Base-by-base conservation (phyloP, 2,888 invertebrate species). In the Dyspetes luteomarginatus region DNA sequence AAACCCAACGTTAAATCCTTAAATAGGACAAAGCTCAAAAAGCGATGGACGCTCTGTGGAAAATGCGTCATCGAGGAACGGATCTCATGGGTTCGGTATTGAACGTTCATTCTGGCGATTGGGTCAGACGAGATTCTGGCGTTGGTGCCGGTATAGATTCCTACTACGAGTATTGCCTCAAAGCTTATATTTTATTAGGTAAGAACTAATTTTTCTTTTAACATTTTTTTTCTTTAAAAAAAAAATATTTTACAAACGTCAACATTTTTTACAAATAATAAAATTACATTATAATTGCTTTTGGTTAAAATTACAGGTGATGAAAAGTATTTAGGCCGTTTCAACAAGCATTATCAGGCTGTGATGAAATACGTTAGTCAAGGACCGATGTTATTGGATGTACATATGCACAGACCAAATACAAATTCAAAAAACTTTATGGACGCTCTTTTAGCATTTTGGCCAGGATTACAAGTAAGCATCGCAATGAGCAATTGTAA, bases 111-210 rank as follows among this genome's bases (percentile, higher is more conserved):
- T 98, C 97, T 1, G 99, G 99, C 0, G 98, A 99, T 92, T 99
- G 99, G 99, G 96, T 99, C 3, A 94, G 99, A 56, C 95, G 98
- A 88, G 99, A 99, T 92, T 97, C 98, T 0, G 98, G 99, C 0
- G 98, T 99, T 4, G 99, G 99, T n/a, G 99, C 99, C 12, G 99
- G 99, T 26, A 98, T 99, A 86, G 99, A 99, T 93, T 98, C 98
- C 0, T 99, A 99, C 92, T 99, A 99, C 90, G 99, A 99, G 92
- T 99, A 99, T 92, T 97, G 98, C 83, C 94, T 99, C 30, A 99
- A 99, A 92, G 98, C 98, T 0, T 99, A 99, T 92, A 97, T 99
- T 84, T 93, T 99, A 71, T 94, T 99, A 3, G 97, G 91, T 90
- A 85, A 84, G 78, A 9, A 19, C 4, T 52, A 28, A 19, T 56